These are phyloP conservation scores for Thymallus thymallus DNA, from an alignment of 2,113 vertebrate species.

Conservation along the genomic window DNA sequence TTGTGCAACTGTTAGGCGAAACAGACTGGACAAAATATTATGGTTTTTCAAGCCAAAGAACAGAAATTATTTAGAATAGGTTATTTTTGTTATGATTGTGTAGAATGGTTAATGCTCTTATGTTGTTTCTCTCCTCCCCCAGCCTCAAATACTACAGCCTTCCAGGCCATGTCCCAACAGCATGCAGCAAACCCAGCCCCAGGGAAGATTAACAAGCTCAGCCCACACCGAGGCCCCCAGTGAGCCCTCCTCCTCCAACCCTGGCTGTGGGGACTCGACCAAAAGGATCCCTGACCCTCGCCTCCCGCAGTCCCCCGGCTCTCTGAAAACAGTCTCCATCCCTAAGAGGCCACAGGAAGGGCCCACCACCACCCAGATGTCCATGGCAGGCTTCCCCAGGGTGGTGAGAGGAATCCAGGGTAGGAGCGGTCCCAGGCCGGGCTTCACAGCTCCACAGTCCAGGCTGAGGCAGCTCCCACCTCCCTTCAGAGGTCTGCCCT, in stretches of 20 bases:
- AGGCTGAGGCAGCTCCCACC: slow-evolving; percentile 66
- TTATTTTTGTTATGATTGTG: background rate
- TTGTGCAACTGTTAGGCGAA: background rate
- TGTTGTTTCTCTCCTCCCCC: slow-evolving; percentile 31
- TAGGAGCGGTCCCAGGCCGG: slow-evolving; percentile 62
- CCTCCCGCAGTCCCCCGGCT: slow-evolving; percentile 4
- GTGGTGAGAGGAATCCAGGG: slow-evolving; percentile 22
- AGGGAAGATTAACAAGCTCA: slow-evolving; percentile 78
- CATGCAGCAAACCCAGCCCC: slow-evolving; percentile 65
- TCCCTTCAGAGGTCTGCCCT: slow-evolving; percentile 22
- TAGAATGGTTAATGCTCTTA: background rate
- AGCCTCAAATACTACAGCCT: slow-evolving; percentile 91
- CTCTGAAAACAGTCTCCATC: slow-evolving; percentile 14
- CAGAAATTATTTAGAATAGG: background rate
- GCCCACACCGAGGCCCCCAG: slow-evolving; percentile 73
- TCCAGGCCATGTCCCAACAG: slow-evolving; percentile 76
- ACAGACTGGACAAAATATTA: background rate
- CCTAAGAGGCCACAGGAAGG: slow-evolving; percentile 11
- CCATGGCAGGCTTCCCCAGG: background rate
- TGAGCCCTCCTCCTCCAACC: slow-evolving; percentile 54
- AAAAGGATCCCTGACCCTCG: background rate
- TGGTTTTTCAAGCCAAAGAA: too few species aligned
- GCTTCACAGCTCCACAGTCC: slow-evolving; percentile 45
- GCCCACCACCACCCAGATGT: background rate
- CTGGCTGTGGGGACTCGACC: slow-evolving; percentile 10